Evolutionary conservation across 2,888 invertebrate genomes (phyloP).

Genomic region (Pristionchus arcanus): DNA sequence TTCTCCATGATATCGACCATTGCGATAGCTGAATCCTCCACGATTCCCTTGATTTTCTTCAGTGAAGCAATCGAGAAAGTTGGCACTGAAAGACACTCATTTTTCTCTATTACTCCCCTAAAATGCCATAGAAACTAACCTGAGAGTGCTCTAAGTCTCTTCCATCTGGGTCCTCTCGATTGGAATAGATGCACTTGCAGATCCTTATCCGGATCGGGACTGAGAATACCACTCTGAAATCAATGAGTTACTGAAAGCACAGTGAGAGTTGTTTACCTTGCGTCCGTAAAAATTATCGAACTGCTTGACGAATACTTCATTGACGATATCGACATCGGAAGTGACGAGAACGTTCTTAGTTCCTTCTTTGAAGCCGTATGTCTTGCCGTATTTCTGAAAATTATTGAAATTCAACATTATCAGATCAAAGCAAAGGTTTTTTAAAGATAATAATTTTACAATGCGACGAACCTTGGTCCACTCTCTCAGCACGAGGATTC

Average conservation of each 20-base stretch:
- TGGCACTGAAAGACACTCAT: not conserved
- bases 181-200: slow-evolving; percentile 40
- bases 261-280: not conserved
- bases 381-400: slow-evolving; percentile 58
- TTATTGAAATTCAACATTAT: not conserved
- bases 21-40: slow-evolving; percentile 35
- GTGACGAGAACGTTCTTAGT: slow-evolving; percentile 77
- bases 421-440: not conserved
- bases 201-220: slow-evolving; percentile 45
- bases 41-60: slow-evolving; percentile 21
- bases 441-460: not conserved
- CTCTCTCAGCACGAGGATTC: slow-evolving; percentile 28
- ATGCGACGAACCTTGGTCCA: slow-evolving; percentile 31
- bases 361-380: slow-evolving; percentile 59
- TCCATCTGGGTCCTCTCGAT: slow-evolving; percentile 46
- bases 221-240: slow-evolving; percentile 29
- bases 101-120: not conserved
- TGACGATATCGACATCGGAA: slow-evolving; percentile 79
- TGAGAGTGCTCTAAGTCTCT: slow-evolving; percentile 41
- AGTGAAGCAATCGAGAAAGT: slow-evolving; percentile 33
- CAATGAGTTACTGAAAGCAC: not conserved
- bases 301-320: slow-evolving; percentile 80
- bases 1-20: slow-evolving; percentile 50
- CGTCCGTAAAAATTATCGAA: slow-evolving; percentile 79
- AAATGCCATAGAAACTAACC: not conserved